Base-by-base conservation (phyloP, 2,888 invertebrate species). In the Metalampra italica region DNA sequence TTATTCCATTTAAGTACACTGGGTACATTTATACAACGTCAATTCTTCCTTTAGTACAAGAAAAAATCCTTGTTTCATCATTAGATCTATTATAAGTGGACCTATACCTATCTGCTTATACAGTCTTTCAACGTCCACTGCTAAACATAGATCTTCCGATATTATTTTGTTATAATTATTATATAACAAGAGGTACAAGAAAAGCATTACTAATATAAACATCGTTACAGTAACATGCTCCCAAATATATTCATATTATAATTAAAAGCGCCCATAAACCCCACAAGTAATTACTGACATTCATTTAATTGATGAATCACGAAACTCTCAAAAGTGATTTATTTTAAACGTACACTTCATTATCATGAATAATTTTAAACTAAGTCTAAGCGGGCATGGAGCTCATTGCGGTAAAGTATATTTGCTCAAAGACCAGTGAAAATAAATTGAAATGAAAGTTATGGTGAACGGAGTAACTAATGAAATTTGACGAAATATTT, bases 231-330 rank as follows among this genome's bases (percentile, higher is more conserved):
- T 32, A 34, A 36, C 55, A 49, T 47, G 54, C 62, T 64, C 69
- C 64, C 67, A 77, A 78, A 75, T 72, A 71, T 60, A 75, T 74
- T 63, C 60, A 58, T 64, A 59, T 72, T 76, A 68, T 76, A 78
- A 79, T 77, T 77, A 77, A 73, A 75, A 68, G 61, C 64, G 57
- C 56, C 64, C 70, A 74, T 75, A 75, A 75, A 66, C 64, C 54
- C 54, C 61, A 61, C 54, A 64, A 62, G 72, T 75, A 78, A 79
- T 82, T 77, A 79, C 75, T 63, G 60, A 67, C 70, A 68, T 67
- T 59, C 63, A 54, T 62, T 66, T 81, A 83, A 83, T 82, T 78
- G 78, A 82, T 77, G 71, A 74, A 75, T 75, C 79, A 78, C 76
- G 79, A 59, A 49, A 54, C 57, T 51, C 45, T 62, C 53, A 56